Evolutionary conservation across 2,888 invertebrate genomes (phyloP).

Genomic region (Hecatera dysodea): DNA sequence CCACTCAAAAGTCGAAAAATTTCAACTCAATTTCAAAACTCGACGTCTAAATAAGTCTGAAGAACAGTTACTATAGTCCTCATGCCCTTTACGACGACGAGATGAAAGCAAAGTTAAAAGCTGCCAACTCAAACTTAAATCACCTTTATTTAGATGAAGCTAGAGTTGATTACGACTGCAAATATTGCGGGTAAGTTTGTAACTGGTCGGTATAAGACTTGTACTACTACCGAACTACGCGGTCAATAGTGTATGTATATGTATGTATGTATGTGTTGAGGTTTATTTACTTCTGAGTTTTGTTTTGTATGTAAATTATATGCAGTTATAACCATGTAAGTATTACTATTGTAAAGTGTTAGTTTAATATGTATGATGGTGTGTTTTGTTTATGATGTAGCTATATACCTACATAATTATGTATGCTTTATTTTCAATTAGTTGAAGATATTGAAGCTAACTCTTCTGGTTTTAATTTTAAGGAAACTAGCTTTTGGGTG

Average conservation of each 20-base stretch:
- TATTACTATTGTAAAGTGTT: slow-evolving; percentile 20
- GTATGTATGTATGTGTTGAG: slow-evolving; percentile 60
- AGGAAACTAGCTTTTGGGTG: no score
- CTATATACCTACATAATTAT: no score
- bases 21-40: slow-evolving; percentile 75
- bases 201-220: slow-evolving; percentile 76
- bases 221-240: slow-evolving; percentile 81
- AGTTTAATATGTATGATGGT: slow-evolving; percentile 9
- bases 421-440: not conserved
- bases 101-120: slow-evolving; percentile 55
- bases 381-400: slow-evolving; percentile 6
- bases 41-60: slow-evolving; percentile 76
- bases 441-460: not conserved
- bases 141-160: slow-evolving; percentile 30
- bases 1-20: slow-evolving; percentile 64
- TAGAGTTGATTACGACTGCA: slow-evolving; percentile 59
- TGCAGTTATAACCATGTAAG: slow-evolving; percentile 24
- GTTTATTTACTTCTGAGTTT: slow-evolving; percentile 67
- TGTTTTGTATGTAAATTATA: slow-evolving; percentile 62
- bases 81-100: slow-evolving; percentile 77
- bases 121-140: slow-evolving; percentile 40
- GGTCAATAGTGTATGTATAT: slow-evolving; percentile 65
- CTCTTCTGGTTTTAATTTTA: not conserved
- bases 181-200: slow-evolving; percentile 59
- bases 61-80: slow-evolving; percentile 78